Conservation (phyloP, 2,113 vertebrate species). For the Megaleporinus macrocephalus region DNA sequence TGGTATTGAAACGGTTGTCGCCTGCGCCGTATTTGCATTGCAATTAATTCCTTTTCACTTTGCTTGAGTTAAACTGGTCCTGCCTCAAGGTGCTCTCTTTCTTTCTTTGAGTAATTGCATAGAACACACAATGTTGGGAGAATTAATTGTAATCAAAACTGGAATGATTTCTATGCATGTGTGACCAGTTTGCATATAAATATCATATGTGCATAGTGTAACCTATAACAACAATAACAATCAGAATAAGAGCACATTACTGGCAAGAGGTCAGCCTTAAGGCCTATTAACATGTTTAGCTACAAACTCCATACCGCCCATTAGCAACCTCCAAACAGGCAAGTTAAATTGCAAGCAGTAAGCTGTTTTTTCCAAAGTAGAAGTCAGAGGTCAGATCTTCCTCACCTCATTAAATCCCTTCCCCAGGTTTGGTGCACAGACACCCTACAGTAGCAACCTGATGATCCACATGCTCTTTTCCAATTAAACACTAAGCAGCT, state of each 20-base stretch:
- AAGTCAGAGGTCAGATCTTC: not conserved
- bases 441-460: not conserved
- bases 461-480: not conserved
- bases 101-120: slow-evolving; percentile 46
- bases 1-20: slow-evolving; percentile 56
- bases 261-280: not conserved
- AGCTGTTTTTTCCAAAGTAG: not conserved
- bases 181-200: not conserved
- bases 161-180: not conserved
- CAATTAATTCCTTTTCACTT: slow-evolving; percentile 71
- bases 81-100: slow-evolving; percentile 62
- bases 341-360: not conserved
- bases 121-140: not conserved
- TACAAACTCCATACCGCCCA: not conserved
- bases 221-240: not conserved
- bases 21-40: slow-evolving; percentile 64
- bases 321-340: not conserved
- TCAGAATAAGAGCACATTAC: not conserved
- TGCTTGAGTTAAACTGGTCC: slow-evolving; percentile 63
- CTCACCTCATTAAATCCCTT: not conserved
- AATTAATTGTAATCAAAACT: not conserved
- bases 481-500: not conserved
- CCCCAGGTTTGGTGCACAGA: not conserved
- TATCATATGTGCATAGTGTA: not conserved
- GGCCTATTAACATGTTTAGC: not conserved